These are phyloP conservation scores for Byasa hedistus DNA, from an alignment of 2,888 invertebrate genomes.

Conservation along the genomic window DNA sequence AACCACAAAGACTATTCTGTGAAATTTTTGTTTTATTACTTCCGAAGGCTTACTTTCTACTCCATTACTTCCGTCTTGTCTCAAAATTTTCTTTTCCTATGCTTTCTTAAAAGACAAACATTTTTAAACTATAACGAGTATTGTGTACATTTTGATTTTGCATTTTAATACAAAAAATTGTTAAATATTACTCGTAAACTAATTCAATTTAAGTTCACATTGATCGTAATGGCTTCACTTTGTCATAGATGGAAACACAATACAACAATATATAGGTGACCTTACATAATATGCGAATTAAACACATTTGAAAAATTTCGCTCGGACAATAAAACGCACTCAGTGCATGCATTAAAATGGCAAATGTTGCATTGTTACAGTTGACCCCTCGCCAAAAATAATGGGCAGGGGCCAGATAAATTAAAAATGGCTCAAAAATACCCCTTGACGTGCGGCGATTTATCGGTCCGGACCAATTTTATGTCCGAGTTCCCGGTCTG, in stretches of 20 bases:
- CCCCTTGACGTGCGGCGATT: slow-evolving; percentile 66
- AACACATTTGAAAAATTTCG: slow-evolving; percentile 50
- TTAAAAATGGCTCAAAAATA: slow-evolving; percentile 78
- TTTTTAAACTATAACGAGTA: too few species aligned
- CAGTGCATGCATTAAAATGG: slow-evolving; percentile 53
- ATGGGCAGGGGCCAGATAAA: slow-evolving; percentile 75
- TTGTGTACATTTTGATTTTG: too few species aligned
- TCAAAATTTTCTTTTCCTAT: too few species aligned
- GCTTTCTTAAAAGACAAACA: too few species aligned
- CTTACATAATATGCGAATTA: slow-evolving; percentile 34
- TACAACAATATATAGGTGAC: slow-evolving; percentile 26
- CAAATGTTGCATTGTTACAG: slow-evolving; percentile 52
- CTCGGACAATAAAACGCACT: slow-evolving; percentile 68
- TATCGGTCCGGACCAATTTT: slow-evolving; percentile 46
- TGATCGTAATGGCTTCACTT: too few species aligned
- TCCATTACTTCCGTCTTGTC: too few species aligned
- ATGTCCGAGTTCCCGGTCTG: slow-evolving; percentile 40
- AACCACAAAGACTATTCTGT: too few species aligned
- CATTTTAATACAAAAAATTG: too few species aligned
- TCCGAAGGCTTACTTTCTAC: too few species aligned
- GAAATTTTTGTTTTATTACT: too few species aligned
- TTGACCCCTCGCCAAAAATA: slow-evolving; percentile 77
- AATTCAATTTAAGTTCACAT: too few species aligned
- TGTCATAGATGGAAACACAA: slow-evolving; percentile 2
- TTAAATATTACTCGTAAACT: too few species aligned